Evolutionary conservation across 2,797 vertebrate species (phyloP), one percentile per base, ranked within the genome.

Genomic region (Pangasius mekongensis): DNA sequence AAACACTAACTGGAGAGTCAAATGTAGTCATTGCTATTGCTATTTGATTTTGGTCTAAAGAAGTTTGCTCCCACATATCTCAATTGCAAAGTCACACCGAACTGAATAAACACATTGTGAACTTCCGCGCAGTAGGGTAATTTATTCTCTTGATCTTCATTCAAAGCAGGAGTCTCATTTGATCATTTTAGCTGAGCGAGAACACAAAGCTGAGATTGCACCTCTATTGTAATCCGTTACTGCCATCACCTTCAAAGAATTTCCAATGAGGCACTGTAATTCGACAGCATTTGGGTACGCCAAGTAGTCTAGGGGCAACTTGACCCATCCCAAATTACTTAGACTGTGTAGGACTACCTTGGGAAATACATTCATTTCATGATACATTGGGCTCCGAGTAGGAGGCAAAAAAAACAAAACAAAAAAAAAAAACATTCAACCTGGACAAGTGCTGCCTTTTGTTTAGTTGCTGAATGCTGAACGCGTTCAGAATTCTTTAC

Each of bases 291-390:
- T 66, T 87, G 77, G 58, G 83, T 14, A 39, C 36, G 30, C 62
- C 66, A 49, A 13, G 76, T 47, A 82, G 66, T 67, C 58, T 54
- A 47, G 88, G 84, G 88, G 85, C 81, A 54, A 86, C 81, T 76
- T 43, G 13, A 89, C 84, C 82, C 67, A 39, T 58, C 66, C 85
- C 8, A 83, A 87, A 90, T 89, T 80, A 87, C 90, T 84, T 6
- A 4, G 47, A 30, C 77, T 66, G 66, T 30, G 77, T 83, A 90
- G 85, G 77, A 27, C 71, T 78, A 83, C 82, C 82, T 58, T 62
- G 60, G 80, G 85, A 89, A 89, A 87, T 85, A 62, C 85, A 86
- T 87, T 91, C 54, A 88, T 89, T 87, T 89, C 80, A 78, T 77
- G 90, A 91, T 89, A 87, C 90, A 87, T 49, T 33, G 83, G 47